Percentiles rank a stretch among this genome's conserved stretches.
phyloP scores from a whole-genome alignment of 2,113 vertebrate genomes.

The Electrona antarctica region DNA sequence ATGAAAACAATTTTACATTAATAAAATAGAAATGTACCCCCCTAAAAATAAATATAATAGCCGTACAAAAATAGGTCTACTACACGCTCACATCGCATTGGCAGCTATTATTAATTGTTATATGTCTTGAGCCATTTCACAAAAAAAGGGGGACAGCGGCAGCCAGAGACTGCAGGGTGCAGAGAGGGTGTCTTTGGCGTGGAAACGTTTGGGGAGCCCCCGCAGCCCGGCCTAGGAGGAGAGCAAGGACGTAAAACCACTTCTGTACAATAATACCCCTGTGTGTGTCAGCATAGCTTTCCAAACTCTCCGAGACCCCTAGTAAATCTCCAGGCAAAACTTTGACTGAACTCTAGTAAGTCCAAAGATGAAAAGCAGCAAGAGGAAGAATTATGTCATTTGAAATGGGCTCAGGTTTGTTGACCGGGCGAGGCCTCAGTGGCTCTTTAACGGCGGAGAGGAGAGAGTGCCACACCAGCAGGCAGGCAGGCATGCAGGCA shows the following conservation, averaged over 20 bases:
- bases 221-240: constrained; percentile 20
- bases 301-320: constrained; percentile 36
- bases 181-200: no score
- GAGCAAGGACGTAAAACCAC: constrained; percentile 35
- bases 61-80: no score
- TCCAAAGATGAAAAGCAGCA: constrained; percentile 24
- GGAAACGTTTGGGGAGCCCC: neutral
- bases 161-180: no score
- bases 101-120: no score
- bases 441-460: constrained; percentile 6
- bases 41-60: no score
- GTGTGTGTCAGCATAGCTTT: constrained; percentile 34
- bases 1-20: no score
- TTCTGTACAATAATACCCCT: constrained; percentile 27
- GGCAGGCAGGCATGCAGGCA: constrained; percentile 13
- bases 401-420: constrained; percentile 32
- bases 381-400: constrained; percentile 33
- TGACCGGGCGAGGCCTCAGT: constrained; percentile 35
- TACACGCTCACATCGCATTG: no score
- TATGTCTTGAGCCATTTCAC: no score
- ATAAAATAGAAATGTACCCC: no score
- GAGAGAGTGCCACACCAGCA: neutral
- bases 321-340: constrained; percentile 47
- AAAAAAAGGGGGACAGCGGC: no score
- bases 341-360: constrained; percentile 51